These are phyloP conservation scores for Tympanuchus pallidicinctus DNA, from an alignment of 2,113 vertebrate species.

Conservation along the genomic window DNA sequence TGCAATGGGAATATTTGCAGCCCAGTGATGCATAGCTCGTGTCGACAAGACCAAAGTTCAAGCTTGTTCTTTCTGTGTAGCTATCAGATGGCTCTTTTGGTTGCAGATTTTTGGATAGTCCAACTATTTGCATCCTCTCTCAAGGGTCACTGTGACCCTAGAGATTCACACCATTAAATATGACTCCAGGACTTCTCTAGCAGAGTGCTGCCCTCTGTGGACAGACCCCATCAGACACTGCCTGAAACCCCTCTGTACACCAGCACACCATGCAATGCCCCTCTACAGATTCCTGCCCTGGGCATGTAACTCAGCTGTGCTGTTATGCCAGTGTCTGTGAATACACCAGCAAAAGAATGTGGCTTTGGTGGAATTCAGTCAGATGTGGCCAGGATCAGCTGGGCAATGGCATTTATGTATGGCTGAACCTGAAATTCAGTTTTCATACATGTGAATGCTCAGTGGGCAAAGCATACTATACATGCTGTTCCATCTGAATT, in stretches of 20 bases:
- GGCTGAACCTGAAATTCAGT: background rate
- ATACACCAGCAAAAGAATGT: background rate
- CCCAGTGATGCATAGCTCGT: background rate
- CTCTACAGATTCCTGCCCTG: background rate
- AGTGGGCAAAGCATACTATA: background rate
- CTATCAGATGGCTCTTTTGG: background rate
- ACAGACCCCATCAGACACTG: background rate
- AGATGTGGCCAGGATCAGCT: background rate
- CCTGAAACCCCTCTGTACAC: background rate
- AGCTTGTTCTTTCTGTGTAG: background rate
- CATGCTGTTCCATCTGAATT: constrained; percentile 43
- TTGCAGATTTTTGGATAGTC: background rate
- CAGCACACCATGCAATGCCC: background rate
- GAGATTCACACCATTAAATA: background rate
- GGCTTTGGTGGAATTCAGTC: background rate
- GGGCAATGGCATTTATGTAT: background rate
- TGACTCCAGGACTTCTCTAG: background rate
- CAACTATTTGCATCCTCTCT: background rate
- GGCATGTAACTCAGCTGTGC: background rate
- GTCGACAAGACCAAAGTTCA: background rate
- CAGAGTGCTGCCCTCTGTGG: background rate
- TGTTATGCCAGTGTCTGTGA: background rate
- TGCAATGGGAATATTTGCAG: background rate
- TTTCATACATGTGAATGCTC: background rate
- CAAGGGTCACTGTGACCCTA: background rate